Evolutionary conservation across 2,888 invertebrate genomes (phyloP), one percentile per base, ranked within the genome.

Genomic region (Monochamus alternatus): DNA sequence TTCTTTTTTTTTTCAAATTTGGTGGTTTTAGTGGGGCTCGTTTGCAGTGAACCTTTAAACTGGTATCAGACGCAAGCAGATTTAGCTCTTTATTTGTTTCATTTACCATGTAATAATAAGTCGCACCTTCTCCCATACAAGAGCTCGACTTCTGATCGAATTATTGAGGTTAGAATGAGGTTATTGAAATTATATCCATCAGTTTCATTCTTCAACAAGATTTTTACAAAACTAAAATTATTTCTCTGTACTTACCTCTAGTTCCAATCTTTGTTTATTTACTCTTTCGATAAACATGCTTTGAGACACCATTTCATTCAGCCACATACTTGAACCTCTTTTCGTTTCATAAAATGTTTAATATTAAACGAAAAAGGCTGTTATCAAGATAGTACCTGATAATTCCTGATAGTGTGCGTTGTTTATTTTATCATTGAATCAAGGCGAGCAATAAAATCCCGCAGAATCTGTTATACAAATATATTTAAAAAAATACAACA

Each of bases 231-330:
- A 22, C 22, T 22, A 22, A 22, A 22, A 22, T 22, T 22, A 22
- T 22, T 22, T 22, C 22, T 22, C 22, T 22, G 9, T 1, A 55
- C 77, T 74, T 76, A 78, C 81, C 78, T 80, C 72, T 12, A 81
- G 62, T 62, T 81, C 79, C n/a, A 68, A 9, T 59, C 74, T 78
- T 43, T 77, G 76, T 43, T 77, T 77, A 69, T 66, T 67, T 62
- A 78, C 75, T 60, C 75, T 77, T 60, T 77, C 75, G 31, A 75
- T 43, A 30, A 76, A 66, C 65, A 75, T 71, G 44, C 30, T 75
- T 8, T 59, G 22, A 22, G 59, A 30, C 47, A 70, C 60, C 38
- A 64, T 32, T 38, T 71, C 52, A 64, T 64, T 70, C 38, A 75
- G 30, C 70, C 70, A 75, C 70, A 75, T 75, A 12, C 2, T 62